These are phyloP conservation scores for Ametastegia equiseti DNA, from an alignment of 2,888 invertebrate species.

Conservation along the genomic window DNA sequence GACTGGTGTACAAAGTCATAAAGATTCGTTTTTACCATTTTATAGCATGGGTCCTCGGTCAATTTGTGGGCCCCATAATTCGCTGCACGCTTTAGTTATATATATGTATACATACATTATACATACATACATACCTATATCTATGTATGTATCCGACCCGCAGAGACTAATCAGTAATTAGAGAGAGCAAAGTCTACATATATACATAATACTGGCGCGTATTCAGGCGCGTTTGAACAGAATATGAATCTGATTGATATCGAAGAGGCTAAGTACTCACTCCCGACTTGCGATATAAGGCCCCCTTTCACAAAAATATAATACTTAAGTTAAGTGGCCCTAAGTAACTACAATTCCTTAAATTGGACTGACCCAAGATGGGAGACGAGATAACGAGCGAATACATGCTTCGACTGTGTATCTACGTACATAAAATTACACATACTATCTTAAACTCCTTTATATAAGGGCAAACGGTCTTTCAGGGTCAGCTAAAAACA, in stretches of 20 bases:
- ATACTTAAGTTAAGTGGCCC: conserved; percentile 40
- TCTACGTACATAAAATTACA: neutral
- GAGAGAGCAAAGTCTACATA: neutral
- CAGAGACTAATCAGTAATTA: neutral
- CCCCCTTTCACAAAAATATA: conserved; percentile 32
- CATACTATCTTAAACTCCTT: too few species aligned
- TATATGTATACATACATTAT: too few species aligned
- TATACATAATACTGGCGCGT: too few species aligned
- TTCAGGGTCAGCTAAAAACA: neutral
- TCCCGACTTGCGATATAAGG: neutral
- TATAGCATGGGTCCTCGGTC: too few species aligned
- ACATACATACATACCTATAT: too few species aligned
- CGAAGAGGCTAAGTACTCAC: neutral
- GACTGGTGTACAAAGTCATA: too few species aligned
- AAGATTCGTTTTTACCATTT: too few species aligned
- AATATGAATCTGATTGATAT: neutral
- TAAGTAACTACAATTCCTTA: conserved; percentile 42
- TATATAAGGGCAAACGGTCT: neutral
- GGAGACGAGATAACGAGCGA: conserved; percentile 31
- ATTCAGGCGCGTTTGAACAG: too few species aligned
- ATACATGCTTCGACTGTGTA: neutral
- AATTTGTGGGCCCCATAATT: too few species aligned
- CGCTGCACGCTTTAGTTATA: too few species aligned
- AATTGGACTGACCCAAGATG: conserved; percentile 35
- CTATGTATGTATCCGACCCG: too few species aligned